These are phyloP conservation scores for Athene noctua DNA, from an alignment of 2,113 vertebrate species.

Conservation along the genomic window DNA sequence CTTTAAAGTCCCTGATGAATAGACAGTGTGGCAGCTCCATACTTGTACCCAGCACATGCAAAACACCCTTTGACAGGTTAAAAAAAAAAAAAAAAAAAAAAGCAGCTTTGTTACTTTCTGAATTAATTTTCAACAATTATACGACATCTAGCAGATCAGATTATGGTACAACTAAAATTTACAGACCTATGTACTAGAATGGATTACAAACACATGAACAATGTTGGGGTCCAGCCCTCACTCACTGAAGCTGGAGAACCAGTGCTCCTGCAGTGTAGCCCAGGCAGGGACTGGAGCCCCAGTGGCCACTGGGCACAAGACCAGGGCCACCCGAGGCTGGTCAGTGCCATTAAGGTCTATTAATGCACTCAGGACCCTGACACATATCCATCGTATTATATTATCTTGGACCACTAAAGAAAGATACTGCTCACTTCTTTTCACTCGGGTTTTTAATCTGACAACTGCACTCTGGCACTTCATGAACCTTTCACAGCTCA, in stretches of 20 bases:
- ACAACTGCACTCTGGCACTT: neutral
- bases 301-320: neutral
- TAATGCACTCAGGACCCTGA: neutral
- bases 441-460: neutral
- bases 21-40: neutral
- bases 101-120: neutral
- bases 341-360: neutral
- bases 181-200: neutral
- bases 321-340: fast-evolving
- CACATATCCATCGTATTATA: neutral
- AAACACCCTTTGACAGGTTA: neutral
- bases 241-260: neutral
- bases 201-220: neutral
- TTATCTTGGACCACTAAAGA: neutral
- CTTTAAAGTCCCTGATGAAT: neutral
- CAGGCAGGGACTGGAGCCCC: neutral
- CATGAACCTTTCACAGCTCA: neutral
- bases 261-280: neutral
- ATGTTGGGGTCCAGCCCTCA: neutral
- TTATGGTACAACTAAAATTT: neutral
- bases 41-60: neutral
- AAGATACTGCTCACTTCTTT: neutral
- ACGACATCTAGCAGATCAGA: neutral
- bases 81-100: neutral
- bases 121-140: neutral